These are phyloP conservation scores for Sphaeramia orbicularis DNA, from an alignment of 2,797 vertebrate genomes.

Conservation along the genomic window DNA sequence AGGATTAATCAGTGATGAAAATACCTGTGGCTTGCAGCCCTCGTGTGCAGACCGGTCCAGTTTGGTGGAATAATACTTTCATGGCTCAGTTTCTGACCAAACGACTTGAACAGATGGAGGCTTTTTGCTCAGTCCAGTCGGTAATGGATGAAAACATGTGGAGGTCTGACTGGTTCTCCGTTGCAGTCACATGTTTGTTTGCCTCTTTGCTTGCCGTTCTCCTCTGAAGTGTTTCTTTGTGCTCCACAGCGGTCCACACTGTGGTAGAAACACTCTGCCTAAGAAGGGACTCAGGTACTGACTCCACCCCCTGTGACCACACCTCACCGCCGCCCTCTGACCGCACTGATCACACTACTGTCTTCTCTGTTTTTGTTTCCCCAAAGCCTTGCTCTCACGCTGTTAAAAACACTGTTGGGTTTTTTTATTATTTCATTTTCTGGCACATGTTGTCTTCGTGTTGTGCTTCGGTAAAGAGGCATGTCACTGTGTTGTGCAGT, in stretches of 20 bases:
- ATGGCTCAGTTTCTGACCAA: too few species aligned
- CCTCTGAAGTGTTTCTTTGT: slow-evolving; percentile 86
- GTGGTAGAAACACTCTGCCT: slow-evolving; percentile 99
- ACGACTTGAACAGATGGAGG: too few species aligned
- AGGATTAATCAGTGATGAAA: too few species aligned
- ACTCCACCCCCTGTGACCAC: slow-evolving; percentile 39
- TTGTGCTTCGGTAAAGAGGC: slow-evolving; percentile 65
- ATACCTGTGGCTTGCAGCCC: too few species aligned
- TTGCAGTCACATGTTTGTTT: slow-evolving; percentile 49
- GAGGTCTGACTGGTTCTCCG: not conserved
- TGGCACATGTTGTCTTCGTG: slow-evolving; percentile 62
- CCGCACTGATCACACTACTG: slow-evolving; percentile 50
- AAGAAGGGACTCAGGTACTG: slow-evolving; percentile 98
- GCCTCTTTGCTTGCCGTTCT: slow-evolving; percentile 41
- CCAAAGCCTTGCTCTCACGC: slow-evolving; percentile 54
- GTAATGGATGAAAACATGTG: too few species aligned
- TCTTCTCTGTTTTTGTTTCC: slow-evolving; percentile 22
- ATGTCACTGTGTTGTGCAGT: slow-evolving; percentile 54
- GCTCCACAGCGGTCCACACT: slow-evolving; percentile 92
- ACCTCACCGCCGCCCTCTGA: too few species aligned
- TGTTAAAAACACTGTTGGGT: slow-evolving; percentile 26
- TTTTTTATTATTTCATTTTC: slow-evolving; percentile 42
- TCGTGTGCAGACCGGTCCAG: too few species aligned
- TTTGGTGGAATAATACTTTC: too few species aligned
- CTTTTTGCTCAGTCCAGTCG: too few species aligned